Percentiles rank a stretch among this genome's conserved stretches.
phyloP scores from a whole-genome alignment of 2,113 vertebrate genomes.

The Aldabrachelys gigantea region DNA sequence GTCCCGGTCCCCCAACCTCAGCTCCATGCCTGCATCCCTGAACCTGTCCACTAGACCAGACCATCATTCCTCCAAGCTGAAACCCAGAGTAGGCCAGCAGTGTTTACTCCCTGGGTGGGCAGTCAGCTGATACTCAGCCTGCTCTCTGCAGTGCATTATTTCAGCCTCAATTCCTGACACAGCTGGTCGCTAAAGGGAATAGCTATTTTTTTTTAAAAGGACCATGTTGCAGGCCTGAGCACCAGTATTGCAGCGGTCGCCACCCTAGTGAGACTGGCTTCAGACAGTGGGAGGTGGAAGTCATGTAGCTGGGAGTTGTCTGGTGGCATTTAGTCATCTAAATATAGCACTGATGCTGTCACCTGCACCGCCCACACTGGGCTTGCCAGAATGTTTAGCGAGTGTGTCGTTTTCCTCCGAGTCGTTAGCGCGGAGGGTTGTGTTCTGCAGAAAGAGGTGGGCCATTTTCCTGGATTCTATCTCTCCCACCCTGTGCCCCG shows the following conservation, averaged over 20 bases:
- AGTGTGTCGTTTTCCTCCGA: background rate
- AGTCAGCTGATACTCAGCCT: background rate
- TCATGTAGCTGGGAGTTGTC: background rate
- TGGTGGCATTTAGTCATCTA: background rate
- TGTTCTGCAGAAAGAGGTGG: background rate
- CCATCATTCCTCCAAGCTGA: background rate
- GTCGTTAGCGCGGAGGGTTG: background rate
- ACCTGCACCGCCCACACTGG: background rate
- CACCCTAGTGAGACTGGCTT: background rate
- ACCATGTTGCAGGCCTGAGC: too few relatives aligned
- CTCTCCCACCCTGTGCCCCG: background rate
- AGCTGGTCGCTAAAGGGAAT: background rate
- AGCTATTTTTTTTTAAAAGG: background rate
- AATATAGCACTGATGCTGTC: background rate
- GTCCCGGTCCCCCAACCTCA: background rate
- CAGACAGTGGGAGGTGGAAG: background rate
- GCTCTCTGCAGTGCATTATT: background rate
- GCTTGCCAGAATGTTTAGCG: background rate
- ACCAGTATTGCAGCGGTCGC: too few relatives aligned
- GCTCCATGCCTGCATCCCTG: background rate
- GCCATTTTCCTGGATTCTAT: background rate
- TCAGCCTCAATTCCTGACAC: background rate
- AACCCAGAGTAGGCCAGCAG: background rate
- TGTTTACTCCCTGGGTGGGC: background rate
- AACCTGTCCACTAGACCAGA: background rate